A percentile compares a stretch with the other conserved stretches of the same genome.
Evolutionary conservation across 2,888 invertebrate species (phyloP).

Genomic region (Dryobotodes eremita): DNA sequence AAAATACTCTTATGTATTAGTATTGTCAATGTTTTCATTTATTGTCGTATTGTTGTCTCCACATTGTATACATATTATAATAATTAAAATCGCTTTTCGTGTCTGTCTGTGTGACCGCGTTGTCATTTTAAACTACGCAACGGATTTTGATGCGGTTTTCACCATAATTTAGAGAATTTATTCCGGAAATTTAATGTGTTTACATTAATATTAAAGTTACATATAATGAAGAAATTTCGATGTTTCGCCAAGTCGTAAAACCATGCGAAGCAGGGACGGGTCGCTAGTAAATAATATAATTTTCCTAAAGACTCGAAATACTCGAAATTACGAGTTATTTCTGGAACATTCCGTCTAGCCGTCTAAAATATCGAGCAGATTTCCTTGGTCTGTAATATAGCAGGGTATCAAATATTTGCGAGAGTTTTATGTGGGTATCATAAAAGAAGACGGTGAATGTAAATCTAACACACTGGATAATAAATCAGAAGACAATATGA

Average conservation of each 20-base stretch:
- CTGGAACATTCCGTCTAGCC: background rate
- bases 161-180: too few relatives aligned
- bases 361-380: conserved; percentile 21
- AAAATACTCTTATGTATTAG: too few relatives aligned
- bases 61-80: too few relatives aligned
- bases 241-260: background rate
- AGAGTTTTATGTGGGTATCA: conserved; percentile 39
- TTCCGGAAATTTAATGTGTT: too few relatives aligned
- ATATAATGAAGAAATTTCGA: background rate
- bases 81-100: too few relatives aligned
- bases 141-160: too few relatives aligned
- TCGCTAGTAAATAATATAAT: background rate
- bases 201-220: too few relatives aligned
- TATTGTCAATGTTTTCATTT: too few relatives aligned
- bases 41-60: too few relatives aligned
- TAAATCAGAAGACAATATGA: conserved; percentile 48
- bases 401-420: conserved; percentile 40
- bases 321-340: conserved; percentile 6
- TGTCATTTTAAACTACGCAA: too few relatives aligned
- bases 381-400: conserved; percentile 6
- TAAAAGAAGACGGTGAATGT: conserved; percentile 44
- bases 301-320: background rate
- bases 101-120: too few relatives aligned
- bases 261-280: background rate
- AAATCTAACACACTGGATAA: conserved; percentile 46